phyloP scores from a whole-genome alignment of 2,888 invertebrate species.

The Neocrepidodera transversa region DNA sequence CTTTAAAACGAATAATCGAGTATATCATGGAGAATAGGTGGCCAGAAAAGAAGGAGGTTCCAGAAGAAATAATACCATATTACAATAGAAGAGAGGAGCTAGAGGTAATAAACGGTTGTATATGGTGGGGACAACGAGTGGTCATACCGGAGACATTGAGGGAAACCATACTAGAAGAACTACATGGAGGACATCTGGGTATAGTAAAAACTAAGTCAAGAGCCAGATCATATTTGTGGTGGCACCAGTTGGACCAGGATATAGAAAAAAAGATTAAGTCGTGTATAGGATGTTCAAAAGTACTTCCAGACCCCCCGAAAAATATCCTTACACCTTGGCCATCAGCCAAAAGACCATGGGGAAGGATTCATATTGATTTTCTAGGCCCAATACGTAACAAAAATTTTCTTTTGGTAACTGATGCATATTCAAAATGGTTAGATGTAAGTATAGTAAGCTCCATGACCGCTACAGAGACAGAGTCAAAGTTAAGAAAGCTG shows the following conservation, averaged over 20 bases:
- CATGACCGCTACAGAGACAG: conserved; percentile 29
- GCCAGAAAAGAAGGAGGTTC: no score
- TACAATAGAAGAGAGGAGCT: no score
- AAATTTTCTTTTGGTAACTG: conserved; percentile 31
- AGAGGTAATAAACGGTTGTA: no score
- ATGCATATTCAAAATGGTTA: conserved; percentile 38
- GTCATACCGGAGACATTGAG: conserved; percentile 41
- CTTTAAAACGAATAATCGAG: conserved; percentile 35
- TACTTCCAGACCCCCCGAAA: no score
- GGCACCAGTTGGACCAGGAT: conserved; percentile 25
- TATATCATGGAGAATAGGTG: no score
- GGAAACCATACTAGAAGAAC: conserved; percentile 36
- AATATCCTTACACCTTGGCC: conserved; percentile 33
- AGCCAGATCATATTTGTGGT: conserved; percentile 42
- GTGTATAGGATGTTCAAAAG: conserved; percentile 41
- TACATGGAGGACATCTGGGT: conserved; percentile 43
- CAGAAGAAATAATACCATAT: no score
- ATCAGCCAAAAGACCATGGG: no score
- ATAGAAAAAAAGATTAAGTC: conserved; percentile 33
- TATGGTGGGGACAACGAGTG: conserved; percentile 30
- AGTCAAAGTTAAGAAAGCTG: not conserved
- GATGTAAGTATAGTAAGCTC: conserved; percentile 37
- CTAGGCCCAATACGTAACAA: conserved; percentile 18
- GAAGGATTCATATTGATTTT: conserved; percentile 37
- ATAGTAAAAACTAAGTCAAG: conserved; percentile 42